Evolutionary conservation across 2,797 vertebrate species (phyloP).

Genomic region (Girardinus metallicus): DNA sequence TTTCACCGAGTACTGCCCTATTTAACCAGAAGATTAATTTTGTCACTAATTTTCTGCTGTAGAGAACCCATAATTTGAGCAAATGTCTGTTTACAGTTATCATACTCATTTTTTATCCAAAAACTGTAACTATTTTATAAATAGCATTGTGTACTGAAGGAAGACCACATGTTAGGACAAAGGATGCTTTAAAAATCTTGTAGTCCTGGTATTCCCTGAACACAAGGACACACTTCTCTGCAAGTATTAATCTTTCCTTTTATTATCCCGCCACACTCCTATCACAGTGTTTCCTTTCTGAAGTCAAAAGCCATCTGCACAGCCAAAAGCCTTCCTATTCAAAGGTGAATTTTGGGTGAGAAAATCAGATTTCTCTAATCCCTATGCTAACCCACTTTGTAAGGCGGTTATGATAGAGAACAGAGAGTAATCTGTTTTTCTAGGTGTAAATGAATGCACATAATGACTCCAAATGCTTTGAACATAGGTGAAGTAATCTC

Average conservation of each 20-base stretch:
- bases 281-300: slow-evolving; percentile 6
- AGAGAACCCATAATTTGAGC: not conserved
- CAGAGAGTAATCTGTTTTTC: slow-evolving; percentile 18
- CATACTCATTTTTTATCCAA: not conserved
- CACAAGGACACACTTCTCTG: not conserved
- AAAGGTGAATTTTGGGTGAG: not conserved
- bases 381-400: not conserved
- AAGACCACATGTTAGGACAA: slow-evolving; percentile 4
- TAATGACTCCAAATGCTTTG: slow-evolving; percentile 22
- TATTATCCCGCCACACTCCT: slow-evolving; percentile 2
- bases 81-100: not conserved
- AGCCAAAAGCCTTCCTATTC: not conserved
- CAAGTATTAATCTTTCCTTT: slow-evolving; percentile 11
- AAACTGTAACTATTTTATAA: slow-evolving; percentile 7
- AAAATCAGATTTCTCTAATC: slow-evolving; percentile 15
- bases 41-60: not conserved
- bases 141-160: not conserved
- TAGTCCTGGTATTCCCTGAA: slow-evolving; percentile 17
- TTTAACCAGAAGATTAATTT: not conserved
- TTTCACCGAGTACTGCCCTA: not conserved
- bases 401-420: slow-evolving; percentile 13
- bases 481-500: slow-evolving; percentile 24
- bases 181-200: slow-evolving; percentile 8
- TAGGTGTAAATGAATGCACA: slow-evolving; percentile 11
- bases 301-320: slow-evolving; percentile 6